Evolutionary conservation across 2,113 vertebrate genomes (phyloP).

Genomic region (Oxyruncus cristatus): DNA sequence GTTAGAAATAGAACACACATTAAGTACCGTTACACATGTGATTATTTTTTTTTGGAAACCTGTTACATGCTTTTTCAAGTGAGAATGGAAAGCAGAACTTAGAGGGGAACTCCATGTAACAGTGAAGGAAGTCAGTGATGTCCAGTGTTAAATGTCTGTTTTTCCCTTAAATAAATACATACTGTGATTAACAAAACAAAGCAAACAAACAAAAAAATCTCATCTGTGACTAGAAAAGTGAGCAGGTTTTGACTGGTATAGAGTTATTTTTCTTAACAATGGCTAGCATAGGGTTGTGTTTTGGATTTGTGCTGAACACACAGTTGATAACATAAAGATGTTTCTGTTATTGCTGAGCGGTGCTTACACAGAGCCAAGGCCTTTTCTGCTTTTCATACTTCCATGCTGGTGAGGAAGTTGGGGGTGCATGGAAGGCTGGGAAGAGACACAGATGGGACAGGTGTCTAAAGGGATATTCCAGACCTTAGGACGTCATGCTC

Average conservation of each 20-base stretch:
- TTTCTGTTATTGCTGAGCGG: not conserved
- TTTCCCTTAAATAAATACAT: slow-evolving; percentile 7
- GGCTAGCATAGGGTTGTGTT: not conserved
- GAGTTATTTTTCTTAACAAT: not conserved
- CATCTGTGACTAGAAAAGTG: not conserved
- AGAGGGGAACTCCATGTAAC: not conserved
- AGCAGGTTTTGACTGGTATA: not conserved
- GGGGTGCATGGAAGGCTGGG: rapidly evolving
- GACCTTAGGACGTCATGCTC: too few species aligned
- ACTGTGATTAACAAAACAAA: slow-evolving; percentile 49
- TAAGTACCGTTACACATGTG: not conserved
- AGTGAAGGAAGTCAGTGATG: not conserved
- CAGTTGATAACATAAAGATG: not conserved
- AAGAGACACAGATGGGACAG: not conserved
- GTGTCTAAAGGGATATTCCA: not conserved
- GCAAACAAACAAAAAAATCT: not conserved
- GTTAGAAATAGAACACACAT: not conserved
- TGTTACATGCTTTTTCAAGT: not conserved
- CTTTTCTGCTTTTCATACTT: not conserved
- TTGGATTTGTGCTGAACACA: not conserved
- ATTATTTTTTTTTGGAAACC: not conserved
- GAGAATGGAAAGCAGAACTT: not conserved
- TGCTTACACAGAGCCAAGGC: not conserved
- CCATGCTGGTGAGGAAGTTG: rapidly evolving
- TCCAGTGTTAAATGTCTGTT: not conserved